Evolutionary conservation across 1,140 invertebrate genomes (phyloP), one percentile per base, ranked within the genome.

Genomic region (Trypoxylus dichotomus): DNA sequence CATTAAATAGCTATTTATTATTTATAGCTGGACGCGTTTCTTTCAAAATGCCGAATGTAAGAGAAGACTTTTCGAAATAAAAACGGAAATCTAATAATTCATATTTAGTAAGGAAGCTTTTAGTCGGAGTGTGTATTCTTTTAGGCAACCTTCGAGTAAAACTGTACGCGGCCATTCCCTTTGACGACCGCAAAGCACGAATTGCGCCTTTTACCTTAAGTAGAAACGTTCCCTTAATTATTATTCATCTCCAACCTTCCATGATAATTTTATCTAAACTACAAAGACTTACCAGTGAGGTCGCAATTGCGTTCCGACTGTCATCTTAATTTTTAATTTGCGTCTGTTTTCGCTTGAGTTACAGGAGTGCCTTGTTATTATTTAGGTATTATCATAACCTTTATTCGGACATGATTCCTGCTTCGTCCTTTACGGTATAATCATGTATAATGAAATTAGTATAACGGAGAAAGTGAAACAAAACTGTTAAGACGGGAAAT

Each of bases 241-340:
- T 63, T 63, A 63, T 63, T 63, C 58, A 63, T 63, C 58, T 63
- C 58, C 58, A 63, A 11, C 58, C 58, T 63, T 63, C 58, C 58
- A 63, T 27, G 58, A 63, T 63, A 21, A 63, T 63, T 63, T 63
- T 19, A 63, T 63, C 19, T 24, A 63, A 47, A 63, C 58, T 63
- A 24, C 58, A 63, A 63, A 63, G 58, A 24, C 58, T 21, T 54
- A 21, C 47, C 47, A 21, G 13, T 24, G 58, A 63, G 58, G 58
- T 24, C 25, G 58, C 58, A 63, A 27, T 63, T 63, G 58, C 58
- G 58, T 63, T 63, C 58, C 58, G 58, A n/a, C 25, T 63, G 58
- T 63, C 58, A 63, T 11, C 58, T 63, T 27, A 63, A 63, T 63
- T 63, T 63, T 63, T 63, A 63, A 63, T 63, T 63, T 63, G 58